phyloP scores from a whole-genome alignment of 2,888 invertebrate genomes.

The Apocheima hispidaria region DNA sequence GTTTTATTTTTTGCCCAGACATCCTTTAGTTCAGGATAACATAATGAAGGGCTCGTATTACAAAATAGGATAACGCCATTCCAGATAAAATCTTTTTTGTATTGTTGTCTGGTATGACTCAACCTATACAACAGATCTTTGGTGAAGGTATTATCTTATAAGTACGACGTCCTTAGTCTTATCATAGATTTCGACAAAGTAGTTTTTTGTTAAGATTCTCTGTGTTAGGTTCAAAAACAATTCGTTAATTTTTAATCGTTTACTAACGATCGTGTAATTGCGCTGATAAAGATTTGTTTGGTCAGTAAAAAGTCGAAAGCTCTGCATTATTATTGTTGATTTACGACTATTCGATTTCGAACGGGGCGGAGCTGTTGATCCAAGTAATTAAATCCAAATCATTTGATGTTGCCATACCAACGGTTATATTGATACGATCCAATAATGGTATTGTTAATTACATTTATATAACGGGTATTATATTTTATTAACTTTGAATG shows the following conservation, averaged over 20 bases:
- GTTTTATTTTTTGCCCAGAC: slow-evolving; percentile 22
- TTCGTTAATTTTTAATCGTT: slow-evolving; percentile 68
- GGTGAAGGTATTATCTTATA: slow-evolving; percentile 17
- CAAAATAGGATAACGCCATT: slow-evolving; percentile 64
- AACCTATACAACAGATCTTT: slow-evolving; percentile 14
- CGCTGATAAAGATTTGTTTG: slow-evolving; percentile 80
- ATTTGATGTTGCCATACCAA: slow-evolving; percentile 68
- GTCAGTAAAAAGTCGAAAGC: slow-evolving; percentile 69
- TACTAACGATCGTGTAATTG: slow-evolving; percentile 81
- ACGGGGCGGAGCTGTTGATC: slow-evolving; percentile 72
- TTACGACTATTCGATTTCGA: slow-evolving; percentile 70
- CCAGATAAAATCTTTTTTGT: slow-evolving; percentile 55
- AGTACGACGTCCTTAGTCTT: background rate
- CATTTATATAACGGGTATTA: slow-evolving; percentile 62
- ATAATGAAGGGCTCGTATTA: slow-evolving; percentile 68
- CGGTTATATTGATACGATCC: slow-evolving; percentile 70
- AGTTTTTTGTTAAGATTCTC: slow-evolving; percentile 26
- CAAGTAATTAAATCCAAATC: slow-evolving; percentile 79
- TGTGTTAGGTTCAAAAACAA: slow-evolving; percentile 54
- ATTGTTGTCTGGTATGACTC: slow-evolving; percentile 42
- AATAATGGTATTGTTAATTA: slow-evolving; percentile 70
- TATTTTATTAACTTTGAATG: slow-evolving; percentile 60
- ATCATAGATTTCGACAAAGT: slow-evolving; percentile 21
- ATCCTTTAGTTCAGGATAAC: slow-evolving; percentile 44
- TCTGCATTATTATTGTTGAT: slow-evolving; percentile 76